These are phyloP conservation scores for Chaetops frenatus DNA, from an alignment of 2,113 vertebrate species.

Conservation along the genomic window DNA sequence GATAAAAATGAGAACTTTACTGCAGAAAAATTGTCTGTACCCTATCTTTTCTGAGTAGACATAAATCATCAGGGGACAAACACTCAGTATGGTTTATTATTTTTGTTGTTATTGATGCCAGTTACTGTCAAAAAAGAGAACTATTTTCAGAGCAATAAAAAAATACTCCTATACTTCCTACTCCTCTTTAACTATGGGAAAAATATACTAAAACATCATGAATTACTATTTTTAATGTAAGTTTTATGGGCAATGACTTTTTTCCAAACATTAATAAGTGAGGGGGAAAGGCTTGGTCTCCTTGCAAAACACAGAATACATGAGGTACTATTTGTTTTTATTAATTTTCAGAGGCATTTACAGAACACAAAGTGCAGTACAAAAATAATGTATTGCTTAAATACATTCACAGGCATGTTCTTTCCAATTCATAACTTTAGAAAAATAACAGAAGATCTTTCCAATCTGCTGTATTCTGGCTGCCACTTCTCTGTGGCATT, in stretches of 20 bases:
- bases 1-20: constrained; percentile 3
- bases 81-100: not conserved
- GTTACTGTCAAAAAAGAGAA: not conserved
- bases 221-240: not conserved
- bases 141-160: not conserved
- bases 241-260: not conserved
- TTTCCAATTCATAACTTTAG: not conserved
- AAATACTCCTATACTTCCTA: not conserved
- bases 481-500: not conserved
- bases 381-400: constrained; percentile 1
- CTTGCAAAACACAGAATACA: not conserved
- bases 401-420: not conserved
- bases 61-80: not conserved
- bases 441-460: not conserved
- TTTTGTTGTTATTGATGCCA: not conserved
- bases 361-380: not conserved
- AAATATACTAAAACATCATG: not conserved
- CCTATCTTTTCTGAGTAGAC: not conserved
- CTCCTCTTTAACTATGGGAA: not conserved
- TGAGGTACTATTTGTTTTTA: not conserved
- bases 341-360: constrained; percentile 6
- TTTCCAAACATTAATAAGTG: not conserved
- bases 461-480: not conserved
- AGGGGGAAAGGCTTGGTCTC: not conserved
- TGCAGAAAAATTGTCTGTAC: not conserved